Conservation (phyloP, 2,888 invertebrate genomes). For the Aspidapion aeneum region DNA sequence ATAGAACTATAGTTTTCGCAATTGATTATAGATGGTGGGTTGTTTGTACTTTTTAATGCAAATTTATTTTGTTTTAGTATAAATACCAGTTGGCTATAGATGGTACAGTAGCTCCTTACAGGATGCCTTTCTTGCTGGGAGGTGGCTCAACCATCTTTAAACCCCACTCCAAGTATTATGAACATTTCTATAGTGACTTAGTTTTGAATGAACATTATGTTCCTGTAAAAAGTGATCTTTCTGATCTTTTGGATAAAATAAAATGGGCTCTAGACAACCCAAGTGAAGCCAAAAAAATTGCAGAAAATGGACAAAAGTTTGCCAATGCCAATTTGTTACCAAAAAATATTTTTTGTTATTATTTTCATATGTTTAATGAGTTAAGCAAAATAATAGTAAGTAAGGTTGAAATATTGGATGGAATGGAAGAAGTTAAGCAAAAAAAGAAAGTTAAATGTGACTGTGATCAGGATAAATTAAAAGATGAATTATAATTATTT, state of each 20-base stretch:
- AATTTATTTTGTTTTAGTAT: slow-evolving; percentile 62
- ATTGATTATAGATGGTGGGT: neutral
- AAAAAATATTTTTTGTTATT: slow-evolving; percentile 83
- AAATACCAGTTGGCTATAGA: slow-evolving; percentile 94
- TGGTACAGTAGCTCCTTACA: slow-evolving; percentile 95
- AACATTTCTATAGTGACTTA: slow-evolving; percentile 85
- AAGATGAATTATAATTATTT: slow-evolving; percentile 47
- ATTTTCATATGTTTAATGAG: slow-evolving; percentile 71
- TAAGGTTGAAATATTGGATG: slow-evolving; percentile 53
- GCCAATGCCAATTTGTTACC: slow-evolving; percentile 77
- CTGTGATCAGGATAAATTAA: slow-evolving; percentile 29
- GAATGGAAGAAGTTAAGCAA: slow-evolving; percentile 61
- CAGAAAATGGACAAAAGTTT: slow-evolving; percentile 64
- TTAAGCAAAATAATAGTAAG: slow-evolving; percentile 67
- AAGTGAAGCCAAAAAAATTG: slow-evolving; percentile 61
- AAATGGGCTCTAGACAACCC: slow-evolving; percentile 76
- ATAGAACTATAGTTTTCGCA: neutral
- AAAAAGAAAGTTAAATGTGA: slow-evolving; percentile 46
- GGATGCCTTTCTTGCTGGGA: slow-evolving; percentile 86
- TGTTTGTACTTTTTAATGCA: slow-evolving; percentile 7
- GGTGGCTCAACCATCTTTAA: slow-evolving; percentile 88
- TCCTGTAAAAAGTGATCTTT: slow-evolving; percentile 74
- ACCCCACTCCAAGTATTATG: slow-evolving; percentile 91
- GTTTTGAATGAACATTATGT: slow-evolving; percentile 78
- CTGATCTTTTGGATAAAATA: slow-evolving; percentile 75